Percentiles rank a stretch among this genome's conserved stretches.
These are phyloP conservation scores for Pogonocherus hispidulus DNA, from an alignment of 2,888 invertebrate species.

Conservation along the genomic window DNA sequence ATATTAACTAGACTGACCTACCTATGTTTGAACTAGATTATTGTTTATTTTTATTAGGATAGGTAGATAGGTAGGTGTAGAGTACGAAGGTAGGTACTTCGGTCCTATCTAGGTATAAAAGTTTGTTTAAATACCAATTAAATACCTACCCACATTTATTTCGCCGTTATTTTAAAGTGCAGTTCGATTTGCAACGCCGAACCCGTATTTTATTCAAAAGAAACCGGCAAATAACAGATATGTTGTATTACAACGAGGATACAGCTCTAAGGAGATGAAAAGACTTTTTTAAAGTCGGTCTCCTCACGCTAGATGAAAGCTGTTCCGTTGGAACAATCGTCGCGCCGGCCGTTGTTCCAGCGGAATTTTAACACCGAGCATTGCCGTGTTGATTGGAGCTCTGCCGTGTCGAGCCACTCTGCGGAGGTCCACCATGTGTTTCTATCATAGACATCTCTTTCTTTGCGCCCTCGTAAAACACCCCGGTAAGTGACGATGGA, in stretches of 20 bases:
- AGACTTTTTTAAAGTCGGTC: constrained; percentile 66
- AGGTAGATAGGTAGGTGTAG: no score
- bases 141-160: no score
- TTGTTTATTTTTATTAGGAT: no score
- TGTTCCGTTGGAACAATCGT: constrained; percentile 63
- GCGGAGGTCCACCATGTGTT: constrained; percentile 57
- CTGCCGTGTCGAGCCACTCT: constrained; percentile 48
- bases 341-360: constrained; percentile 64
- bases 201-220: constrained; percentile 58
- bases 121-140: no score
- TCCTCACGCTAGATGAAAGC: constrained; percentile 59
- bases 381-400: constrained; percentile 51
- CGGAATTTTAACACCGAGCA: constrained; percentile 56
- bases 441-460: background rate
- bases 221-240: constrained; percentile 66
- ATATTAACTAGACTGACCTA: no score
- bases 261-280: constrained; percentile 63
- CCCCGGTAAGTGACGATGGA: constrained; percentile 5
- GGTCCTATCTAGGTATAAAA: no score
- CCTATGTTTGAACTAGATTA: no score
- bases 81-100: no score
- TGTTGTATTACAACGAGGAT: constrained; percentile 66
- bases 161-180: no score
- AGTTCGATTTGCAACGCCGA: constrained; percentile 45
- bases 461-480: constrained; percentile 10